Evolutionary conservation across 2,797 vertebrate species (phyloP).

Genomic region (Heterohyrax brucei): DNA sequence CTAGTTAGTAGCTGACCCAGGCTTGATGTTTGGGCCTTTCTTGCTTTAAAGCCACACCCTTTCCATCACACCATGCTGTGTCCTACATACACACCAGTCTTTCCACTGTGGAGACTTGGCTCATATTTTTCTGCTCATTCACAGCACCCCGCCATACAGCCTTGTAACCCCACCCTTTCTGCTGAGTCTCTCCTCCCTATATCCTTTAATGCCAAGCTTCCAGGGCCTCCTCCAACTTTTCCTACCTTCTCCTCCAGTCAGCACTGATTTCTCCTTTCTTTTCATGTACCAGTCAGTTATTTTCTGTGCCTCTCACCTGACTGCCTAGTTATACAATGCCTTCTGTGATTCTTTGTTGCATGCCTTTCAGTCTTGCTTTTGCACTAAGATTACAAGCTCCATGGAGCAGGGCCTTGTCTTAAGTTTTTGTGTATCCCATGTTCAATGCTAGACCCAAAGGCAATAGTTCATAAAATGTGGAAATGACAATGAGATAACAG

Average conservation of each 20-base stretch:
- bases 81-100: background rate
- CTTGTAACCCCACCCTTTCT: background rate
- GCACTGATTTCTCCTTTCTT: background rate
- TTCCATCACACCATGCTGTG: background rate
- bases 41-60: background rate
- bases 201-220: background rate
- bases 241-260: background rate
- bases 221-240: background rate
- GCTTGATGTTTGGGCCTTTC: background rate
- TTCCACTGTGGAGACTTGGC: background rate
- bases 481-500: background rate
- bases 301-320: background rate
- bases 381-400: background rate
- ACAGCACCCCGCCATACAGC: accelerated
- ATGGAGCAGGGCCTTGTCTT: background rate
- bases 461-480: background rate
- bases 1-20: background rate
- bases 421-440: background rate
- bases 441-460: background rate
- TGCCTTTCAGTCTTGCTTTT: background rate
- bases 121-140: background rate
- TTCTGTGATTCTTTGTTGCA: background rate
- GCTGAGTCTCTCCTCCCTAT: background rate
- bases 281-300: background rate
- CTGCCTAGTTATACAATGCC: background rate